Percentiles rank a stretch among this genome's conserved stretches.
phyloP scores from a whole-genome alignment of 2,797 vertebrate species.

The Enteromius viviparus region DNA sequence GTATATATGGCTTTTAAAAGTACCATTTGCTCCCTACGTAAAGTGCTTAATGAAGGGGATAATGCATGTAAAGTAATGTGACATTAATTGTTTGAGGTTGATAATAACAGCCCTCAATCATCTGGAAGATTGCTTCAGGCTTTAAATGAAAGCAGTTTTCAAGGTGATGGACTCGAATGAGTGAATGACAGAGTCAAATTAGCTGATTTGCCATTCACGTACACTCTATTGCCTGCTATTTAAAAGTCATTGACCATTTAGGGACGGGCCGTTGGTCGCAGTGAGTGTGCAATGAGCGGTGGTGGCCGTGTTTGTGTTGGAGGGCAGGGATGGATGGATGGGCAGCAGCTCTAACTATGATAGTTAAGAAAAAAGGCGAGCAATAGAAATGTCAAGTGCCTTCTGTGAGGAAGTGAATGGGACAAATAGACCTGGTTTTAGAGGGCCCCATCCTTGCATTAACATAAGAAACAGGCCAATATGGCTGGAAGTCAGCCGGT shows the following conservation, averaged over 20 bases:
- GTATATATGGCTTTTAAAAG: conserved; percentile 68
- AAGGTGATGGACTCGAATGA: conserved; percentile 67
- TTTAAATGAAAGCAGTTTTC: conserved; percentile 67
- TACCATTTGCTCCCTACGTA: conserved; percentile 64
- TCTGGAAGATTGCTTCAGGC: conserved; percentile 68
- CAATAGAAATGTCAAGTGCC: conserved; percentile 76
- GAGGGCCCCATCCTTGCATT: conserved; percentile 74
- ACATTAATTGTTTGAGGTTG: conserved; percentile 73
- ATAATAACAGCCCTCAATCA: conserved; percentile 73
- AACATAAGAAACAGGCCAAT: conserved; percentile 86
- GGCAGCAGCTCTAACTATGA: conserved; percentile 57
- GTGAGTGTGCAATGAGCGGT: conserved; percentile 51
- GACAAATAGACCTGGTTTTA: conserved; percentile 63
- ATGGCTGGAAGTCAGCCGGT: conserved; percentile 75
- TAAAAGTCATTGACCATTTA: conserved; percentile 71
- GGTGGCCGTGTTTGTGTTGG: conserved; percentile 64
- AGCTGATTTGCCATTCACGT: conserved; percentile 71
- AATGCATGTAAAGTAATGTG: conserved; percentile 73
- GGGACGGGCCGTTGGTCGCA: conserved; percentile 62
- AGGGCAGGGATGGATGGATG: conserved; percentile 58
- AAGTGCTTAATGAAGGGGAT: conserved; percentile 73
- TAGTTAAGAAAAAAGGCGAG: conserved; percentile 54
- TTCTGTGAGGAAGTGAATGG: conserved; percentile 66
- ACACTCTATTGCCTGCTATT: conserved; percentile 74
- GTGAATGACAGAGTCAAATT: conserved; percentile 67